A percentile compares a stretch with the other conserved stretches of the same genome.
phyloP scores from a whole-genome alignment of 2,888 invertebrate species.

The Dynastes tityus region DNA sequence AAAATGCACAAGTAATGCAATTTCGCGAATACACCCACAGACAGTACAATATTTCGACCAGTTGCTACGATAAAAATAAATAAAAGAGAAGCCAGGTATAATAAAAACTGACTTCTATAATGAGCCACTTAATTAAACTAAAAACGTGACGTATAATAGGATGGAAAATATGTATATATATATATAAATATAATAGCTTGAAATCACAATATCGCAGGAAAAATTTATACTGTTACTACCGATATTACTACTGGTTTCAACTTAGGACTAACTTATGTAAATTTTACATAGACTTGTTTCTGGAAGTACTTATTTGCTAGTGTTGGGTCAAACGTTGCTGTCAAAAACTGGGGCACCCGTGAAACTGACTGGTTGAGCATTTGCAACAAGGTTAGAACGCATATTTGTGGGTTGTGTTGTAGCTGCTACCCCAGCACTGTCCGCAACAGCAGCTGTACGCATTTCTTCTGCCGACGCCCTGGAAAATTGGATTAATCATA shows the following conservation, averaged over 20 bases:
- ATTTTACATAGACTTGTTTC: constrained; percentile 43
- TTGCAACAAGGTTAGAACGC: constrained; percentile 84
- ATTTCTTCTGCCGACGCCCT: constrained; percentile 88
- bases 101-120: constrained; percentile 6
- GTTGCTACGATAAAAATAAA: not conserved
- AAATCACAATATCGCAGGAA: constrained; percentile 45
- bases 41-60: constrained; percentile 13
- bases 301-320: constrained; percentile 46
- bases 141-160: not conserved
- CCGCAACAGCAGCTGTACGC: constrained; percentile 79
- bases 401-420: constrained; percentile 69
- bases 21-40: not conserved
- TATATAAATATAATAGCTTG: constrained; percentile 30
- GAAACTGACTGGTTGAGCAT: constrained; percentile 87
- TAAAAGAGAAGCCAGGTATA: not conserved
- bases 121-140: constrained; percentile 9
- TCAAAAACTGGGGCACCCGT: constrained; percentile 79
- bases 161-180: not conserved
- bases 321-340: constrained; percentile 76
- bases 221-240: constrained; percentile 32
- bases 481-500: constrained; percentile 58
- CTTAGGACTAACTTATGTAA: constrained; percentile 40
- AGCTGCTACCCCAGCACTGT: constrained; percentile 50
- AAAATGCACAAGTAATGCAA: not conserved
- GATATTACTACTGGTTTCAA: constrained; percentile 34